A percentile compares a stretch with the other conserved stretches of the same genome.
Evolutionary conservation across 23 tunicate genomes (phyloP).

Genomic region (Styela clava): DNA sequence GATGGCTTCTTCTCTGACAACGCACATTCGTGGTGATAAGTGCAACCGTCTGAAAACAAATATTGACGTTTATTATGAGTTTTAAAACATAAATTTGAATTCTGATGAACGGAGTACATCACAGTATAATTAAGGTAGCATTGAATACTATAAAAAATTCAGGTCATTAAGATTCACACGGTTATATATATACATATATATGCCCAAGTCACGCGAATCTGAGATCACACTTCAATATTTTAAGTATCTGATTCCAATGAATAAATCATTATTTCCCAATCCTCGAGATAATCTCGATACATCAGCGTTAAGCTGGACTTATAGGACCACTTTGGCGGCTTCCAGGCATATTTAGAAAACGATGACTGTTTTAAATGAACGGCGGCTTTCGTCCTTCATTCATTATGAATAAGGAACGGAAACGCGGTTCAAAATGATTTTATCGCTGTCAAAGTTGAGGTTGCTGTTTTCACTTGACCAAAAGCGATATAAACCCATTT

Average conservation of each 20-base stretch:
- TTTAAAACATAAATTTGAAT: too few relatives aligned
- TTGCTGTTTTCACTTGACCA: not conserved
- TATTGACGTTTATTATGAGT: not conserved
- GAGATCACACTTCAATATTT: too few relatives aligned
- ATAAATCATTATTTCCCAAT: not conserved
- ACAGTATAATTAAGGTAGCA: not conserved
- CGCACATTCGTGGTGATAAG: conserved; percentile 7
- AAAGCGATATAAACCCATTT: too few relatives aligned
- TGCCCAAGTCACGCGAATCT: too few relatives aligned
- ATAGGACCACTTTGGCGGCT: not conserved
- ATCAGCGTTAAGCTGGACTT: not conserved
- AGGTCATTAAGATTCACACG: too few relatives aligned
- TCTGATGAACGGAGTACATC: too few relatives aligned
- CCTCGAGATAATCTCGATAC: not conserved
- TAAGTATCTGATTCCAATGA: not conserved
- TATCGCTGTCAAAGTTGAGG: not conserved
- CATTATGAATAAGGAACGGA: not conserved
- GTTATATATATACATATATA: too few relatives aligned
- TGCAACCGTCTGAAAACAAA: conserved; percentile 1
- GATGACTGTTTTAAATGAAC: not conserved
- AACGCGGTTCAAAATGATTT: not conserved
- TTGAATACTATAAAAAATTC: too few relatives aligned
- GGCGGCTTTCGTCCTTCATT: not conserved
- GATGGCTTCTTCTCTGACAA: conserved; percentile 3
- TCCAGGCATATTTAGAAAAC: not conserved